Percentiles rank a stretch among this genome's conserved stretches.
These are phyloP conservation scores for Saccopteryx bilineata DNA, from an alignment of 2,113 vertebrate genomes.

Conservation along the genomic window DNA sequence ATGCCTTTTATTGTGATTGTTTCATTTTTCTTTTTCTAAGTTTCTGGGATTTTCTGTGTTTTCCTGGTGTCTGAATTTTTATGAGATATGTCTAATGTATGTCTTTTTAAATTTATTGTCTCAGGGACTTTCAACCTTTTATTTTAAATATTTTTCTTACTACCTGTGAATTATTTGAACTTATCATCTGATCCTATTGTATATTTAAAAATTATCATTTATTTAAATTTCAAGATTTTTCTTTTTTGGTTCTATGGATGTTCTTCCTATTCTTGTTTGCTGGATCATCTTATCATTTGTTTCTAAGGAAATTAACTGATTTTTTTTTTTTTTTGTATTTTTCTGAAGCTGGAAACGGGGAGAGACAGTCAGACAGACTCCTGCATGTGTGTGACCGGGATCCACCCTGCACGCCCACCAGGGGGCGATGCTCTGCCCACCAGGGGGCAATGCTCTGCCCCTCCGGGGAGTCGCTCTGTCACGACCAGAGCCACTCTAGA, in stretches of 20 bases:
- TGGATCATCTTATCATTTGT: neutral
- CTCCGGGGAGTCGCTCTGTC: no score
- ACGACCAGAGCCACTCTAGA: no score
- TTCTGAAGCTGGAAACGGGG: no score
- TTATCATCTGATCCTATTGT: neutral
- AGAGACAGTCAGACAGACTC: no score
- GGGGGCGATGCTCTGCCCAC: no score
- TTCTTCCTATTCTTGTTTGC: neutral
- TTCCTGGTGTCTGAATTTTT: conserved; percentile 36
- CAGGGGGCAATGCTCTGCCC: no score
- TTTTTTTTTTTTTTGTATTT: neutral
- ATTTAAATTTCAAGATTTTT: conserved; percentile 23
- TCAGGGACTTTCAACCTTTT: neutral
- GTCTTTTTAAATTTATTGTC: conserved; percentile 49
- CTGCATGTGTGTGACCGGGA: no score
- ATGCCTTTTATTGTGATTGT: conserved; percentile 11
- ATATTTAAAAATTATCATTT: conserved; percentile 28
- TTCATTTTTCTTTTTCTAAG: neutral
- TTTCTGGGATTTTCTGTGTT: conserved; percentile 35
- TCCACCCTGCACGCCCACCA: no score
- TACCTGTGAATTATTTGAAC: conserved; percentile 5
- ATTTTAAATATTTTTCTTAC: conserved; percentile 31
- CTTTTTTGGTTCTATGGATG: neutral
- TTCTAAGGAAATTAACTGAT: conserved; percentile 24
- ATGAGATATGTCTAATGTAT: neutral